Conservation (phyloP, 1,140 invertebrate genomes). For the Lepidostoma basale region DNA sequence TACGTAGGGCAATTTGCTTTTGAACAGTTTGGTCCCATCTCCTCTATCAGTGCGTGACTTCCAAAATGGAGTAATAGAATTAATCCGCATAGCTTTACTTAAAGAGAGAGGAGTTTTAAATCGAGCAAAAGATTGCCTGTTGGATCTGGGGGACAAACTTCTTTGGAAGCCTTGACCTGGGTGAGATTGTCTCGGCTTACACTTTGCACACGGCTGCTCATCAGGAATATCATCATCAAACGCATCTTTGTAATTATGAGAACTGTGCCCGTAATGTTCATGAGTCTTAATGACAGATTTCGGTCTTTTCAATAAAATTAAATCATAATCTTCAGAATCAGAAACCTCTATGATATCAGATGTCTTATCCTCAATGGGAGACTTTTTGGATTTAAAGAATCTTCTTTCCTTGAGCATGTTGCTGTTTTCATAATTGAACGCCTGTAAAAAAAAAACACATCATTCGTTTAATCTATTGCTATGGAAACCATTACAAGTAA, state of each 20-base stretch:
- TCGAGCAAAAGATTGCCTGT: neutral
- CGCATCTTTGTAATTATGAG: neutral
- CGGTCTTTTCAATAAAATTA: conserved; percentile 26
- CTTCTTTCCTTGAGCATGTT: conserved; percentile 7
- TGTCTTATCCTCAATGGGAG: neutral
- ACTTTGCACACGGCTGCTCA: neutral
- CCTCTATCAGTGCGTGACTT: conserved; percentile 4
- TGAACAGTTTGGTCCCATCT: neutral
- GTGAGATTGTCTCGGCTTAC: conserved; percentile 7
- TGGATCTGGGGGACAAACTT: neutral
- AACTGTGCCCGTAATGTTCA: conserved; percentile 9
- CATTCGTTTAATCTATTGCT: no score
- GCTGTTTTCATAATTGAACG: no score
- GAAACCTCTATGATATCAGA: conserved; percentile 22
- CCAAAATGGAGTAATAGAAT: conserved; percentile 23
- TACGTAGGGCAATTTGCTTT: neutral
- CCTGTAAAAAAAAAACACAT: no score
- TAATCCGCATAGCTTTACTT: conserved; percentile 23
- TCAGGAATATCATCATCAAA: conserved; percentile 1
- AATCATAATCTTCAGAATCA: conserved; percentile 34
- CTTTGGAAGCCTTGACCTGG: neutral
- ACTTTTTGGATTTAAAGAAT: conserved; percentile 14
- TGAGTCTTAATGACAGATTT: conserved; percentile 11
- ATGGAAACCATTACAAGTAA: no score
- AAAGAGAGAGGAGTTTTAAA: conserved; percentile 28